A percentile compares a stretch with the other conserved stretches of the same genome.
These are phyloP conservation scores for Oceanodroma leucorhoa DNA, from an alignment of 2,797 vertebrate genomes.

Conservation along the genomic window DNA sequence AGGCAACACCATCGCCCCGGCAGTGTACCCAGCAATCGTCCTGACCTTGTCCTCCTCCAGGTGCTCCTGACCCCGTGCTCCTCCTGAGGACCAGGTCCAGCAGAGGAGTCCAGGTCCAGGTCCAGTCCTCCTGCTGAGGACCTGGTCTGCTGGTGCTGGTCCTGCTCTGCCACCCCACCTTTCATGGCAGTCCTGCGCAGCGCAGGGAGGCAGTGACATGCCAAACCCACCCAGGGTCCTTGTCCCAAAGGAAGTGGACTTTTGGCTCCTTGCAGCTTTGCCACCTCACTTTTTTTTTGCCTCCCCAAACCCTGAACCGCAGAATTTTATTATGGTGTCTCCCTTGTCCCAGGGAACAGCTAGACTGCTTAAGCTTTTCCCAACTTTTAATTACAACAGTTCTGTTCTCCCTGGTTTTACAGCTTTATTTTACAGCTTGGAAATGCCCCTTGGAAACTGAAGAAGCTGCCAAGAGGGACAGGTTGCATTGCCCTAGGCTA, in stretches of 20 bases:
- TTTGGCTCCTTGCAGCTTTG: not conserved
- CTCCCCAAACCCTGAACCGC: not conserved
- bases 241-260: not conserved
- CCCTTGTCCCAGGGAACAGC: not conserved
- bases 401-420: not conserved
- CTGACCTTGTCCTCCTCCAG: not conserved
- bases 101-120: too few relatives aligned
- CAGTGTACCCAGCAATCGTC: not conserved
- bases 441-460: not conserved
- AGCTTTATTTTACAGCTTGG: not conserved
- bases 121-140: not conserved
- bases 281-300: not conserved
- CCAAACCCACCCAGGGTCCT: not conserved
- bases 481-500: not conserved
- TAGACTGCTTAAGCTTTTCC: not conserved
- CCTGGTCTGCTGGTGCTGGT: not conserved
- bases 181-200: accelerated
- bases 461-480: not conserved
- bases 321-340: not conserved
- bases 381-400: not conserved
- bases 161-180: not conserved
- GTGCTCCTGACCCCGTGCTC: not conserved
- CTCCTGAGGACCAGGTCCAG: not conserved
- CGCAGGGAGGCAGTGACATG: not conserved
- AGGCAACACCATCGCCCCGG: accelerated